Evolutionary conservation across 2,888 invertebrate species (phyloP), one percentile per base, ranked within the genome.

Genomic region (Rotaria sp.): DNA sequence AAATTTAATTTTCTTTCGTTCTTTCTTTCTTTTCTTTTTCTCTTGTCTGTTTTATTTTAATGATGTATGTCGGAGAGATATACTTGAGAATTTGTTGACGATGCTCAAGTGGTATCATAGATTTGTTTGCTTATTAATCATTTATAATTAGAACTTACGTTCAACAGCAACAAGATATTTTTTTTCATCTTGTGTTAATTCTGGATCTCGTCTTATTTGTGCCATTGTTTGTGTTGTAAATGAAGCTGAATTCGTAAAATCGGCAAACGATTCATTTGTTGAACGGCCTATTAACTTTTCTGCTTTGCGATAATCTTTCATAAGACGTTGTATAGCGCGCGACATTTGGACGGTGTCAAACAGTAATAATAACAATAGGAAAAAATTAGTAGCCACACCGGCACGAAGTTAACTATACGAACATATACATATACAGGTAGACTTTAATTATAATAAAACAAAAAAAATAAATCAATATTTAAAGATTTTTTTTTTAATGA

Each of bases 161-260:
- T 86, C 86, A 41, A 57, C 86, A 38, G 86, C 86, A 18, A 86
- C 38, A 21, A 86, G 67, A 86, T 84, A 86, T 85, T 86, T 86
- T 35, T 86, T 86, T n/a, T 86, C 86, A 15, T 85, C 85, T 18
- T 57, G n/a, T 50, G 80, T 86, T 4, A 86, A 80, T 24, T 85
- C 86, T 4, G 85, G 57, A 2, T 84, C 59, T 30, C 59, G 75
- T 67, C 84, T 24, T 45, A 80, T 41, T n/a, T 80, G 80, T n/a
- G 80, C 45, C 80, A 45, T 45, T 35, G 67, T 26, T 21, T 67
- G 67, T 18, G 67, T 67, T 67, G 67, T 67, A 35, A 67, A 67
- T 41, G 80, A 41, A 41, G 80, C n/a, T 80, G 80, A 7, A 45
- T 10, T 80, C 2, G 45, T 45, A 41, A 80, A 80, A 80, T 80